Conservation (phyloP, 2,113 vertebrate genomes). For the Cyphomyrus discorhynchus region DNA sequence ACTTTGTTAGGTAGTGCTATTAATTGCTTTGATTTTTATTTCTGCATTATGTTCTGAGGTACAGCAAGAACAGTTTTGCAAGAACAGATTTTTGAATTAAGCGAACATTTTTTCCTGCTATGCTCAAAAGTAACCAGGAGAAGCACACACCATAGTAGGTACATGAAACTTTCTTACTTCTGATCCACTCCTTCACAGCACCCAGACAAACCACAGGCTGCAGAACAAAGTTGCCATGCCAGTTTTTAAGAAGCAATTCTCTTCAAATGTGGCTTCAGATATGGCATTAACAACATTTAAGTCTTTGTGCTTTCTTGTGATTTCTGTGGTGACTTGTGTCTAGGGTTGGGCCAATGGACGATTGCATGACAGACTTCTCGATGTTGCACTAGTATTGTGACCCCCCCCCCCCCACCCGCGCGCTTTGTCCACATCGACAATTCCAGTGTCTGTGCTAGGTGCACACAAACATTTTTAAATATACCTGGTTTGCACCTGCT, state of each 20-base stretch:
- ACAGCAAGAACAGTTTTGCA: neutral
- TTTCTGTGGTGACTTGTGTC: neutral
- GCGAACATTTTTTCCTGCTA: neutral
- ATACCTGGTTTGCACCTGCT: neutral
- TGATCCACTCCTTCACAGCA: neutral
- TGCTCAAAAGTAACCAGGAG: neutral
- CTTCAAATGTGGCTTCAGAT: neutral
- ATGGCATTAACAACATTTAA: neutral
- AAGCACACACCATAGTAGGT: neutral
- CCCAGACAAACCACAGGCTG: neutral
- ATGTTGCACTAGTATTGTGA: neutral
- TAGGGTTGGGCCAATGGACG: no score
- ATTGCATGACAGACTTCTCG: neutral
- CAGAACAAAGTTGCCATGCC: neutral
- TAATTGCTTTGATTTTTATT: neutral
- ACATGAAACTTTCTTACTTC: neutral
- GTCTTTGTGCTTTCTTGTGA: neutral
- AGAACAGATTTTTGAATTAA: neutral
- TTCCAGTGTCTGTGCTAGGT: neutral
- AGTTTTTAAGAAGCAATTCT: neutral
- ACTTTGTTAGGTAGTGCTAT: neutral
- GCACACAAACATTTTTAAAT: neutral
- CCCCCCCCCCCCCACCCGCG: no score
- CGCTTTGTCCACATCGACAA: neutral
- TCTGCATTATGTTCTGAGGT: neutral